Base-by-base conservation (phyloP, 2,888 invertebrate species). In the Aspidiotus destructor region DNA sequence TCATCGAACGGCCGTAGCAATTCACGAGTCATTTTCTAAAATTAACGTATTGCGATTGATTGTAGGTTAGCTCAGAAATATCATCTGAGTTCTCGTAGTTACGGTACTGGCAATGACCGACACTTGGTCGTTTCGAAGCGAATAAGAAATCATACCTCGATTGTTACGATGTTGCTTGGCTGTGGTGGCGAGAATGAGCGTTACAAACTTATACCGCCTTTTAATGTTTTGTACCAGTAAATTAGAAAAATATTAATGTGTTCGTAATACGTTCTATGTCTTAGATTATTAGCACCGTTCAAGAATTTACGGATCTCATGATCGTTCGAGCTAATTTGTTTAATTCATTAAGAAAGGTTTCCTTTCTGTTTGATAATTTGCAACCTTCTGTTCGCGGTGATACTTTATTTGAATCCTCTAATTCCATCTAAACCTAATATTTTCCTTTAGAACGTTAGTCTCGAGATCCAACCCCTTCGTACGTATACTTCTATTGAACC, bases 61-160 rank as follows among this genome's bases (percentile, higher is more conserved):
- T 76, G n/a, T 64, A 80, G 79, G 72, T 73, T 77, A 8, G 78
- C 79, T 40, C 75, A 76, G 62, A 77, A 77, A 62, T 73, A 79
- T 72, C 78, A 78, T 9, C 75, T 83, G 57, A 80, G 80, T 72
- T 81, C 80, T 17, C 76, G 76, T 15, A 83, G 83, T 74, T 77
- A 78, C 65, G 82, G 82, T 0, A 77, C 76, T 40, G 77, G 77
- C 1, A 73, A 74, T 16, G 75, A 78, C 13, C 76, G 83, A 16
- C 80, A 76, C 60, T 73, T 84, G 64, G 78, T 81, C 2, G 75
- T 84, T 5, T 80, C 80, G 16, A 77, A 80, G 54, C 82, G 80
- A 73, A 74, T 80, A 55, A 75, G 77, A 16, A 75, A 78, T 11
- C 72, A 72, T 48, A 77, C 80, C 70, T 55, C n/a, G n/a, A 74